These are phyloP conservation scores for Takifugu bimaculatus DNA, from an alignment of 2,113 vertebrate genomes.

Conservation along the genomic window DNA sequence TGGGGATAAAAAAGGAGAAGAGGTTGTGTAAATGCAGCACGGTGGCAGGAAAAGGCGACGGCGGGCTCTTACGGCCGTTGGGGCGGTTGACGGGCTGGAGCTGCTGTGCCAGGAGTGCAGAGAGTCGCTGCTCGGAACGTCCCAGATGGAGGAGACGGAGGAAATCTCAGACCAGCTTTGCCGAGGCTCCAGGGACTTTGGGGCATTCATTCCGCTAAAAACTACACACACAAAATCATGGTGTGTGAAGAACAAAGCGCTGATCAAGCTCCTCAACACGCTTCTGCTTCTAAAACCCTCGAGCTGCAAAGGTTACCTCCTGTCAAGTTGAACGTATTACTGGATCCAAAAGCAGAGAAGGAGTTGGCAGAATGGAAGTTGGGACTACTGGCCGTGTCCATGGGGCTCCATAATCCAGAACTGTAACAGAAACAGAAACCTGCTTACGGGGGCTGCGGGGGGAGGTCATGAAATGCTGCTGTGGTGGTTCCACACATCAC, in stretches of 20 bases:
- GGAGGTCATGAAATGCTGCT: neutral
- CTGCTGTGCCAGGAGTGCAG: slow-evolving; percentile 87
- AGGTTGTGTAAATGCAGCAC: neutral
- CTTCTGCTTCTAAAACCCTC: neutral
- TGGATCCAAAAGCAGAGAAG: slow-evolving; percentile 91
- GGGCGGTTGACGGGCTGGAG: slow-evolving; percentile 82
- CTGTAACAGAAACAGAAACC: slow-evolving; percentile 56
- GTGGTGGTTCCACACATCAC: slow-evolving; percentile 47
- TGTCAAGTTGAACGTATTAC: slow-evolving; percentile 91
- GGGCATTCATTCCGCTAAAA: slow-evolving; percentile 86
- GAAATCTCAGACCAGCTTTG: slow-evolving; percentile 85
- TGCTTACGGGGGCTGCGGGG: fast-evolving
- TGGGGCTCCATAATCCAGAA: slow-evolving; percentile 89
- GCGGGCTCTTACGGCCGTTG: slow-evolving; percentile 80
- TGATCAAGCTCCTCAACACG: neutral
- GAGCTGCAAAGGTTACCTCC: slow-evolving; percentile 76
- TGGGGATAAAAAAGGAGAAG: slow-evolving; percentile 53
- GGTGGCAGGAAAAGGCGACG: neutral
- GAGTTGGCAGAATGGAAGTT: slow-evolving; percentile 83
- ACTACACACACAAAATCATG: slow-evolving; percentile 66
- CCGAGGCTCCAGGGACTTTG: slow-evolving; percentile 81
- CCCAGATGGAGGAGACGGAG: slow-evolving; percentile 87
- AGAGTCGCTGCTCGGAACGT: slow-evolving; percentile 76
- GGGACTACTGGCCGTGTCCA: slow-evolving; percentile 79
- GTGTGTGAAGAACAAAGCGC: neutral